Evolutionary conservation across 2,113 vertebrate species (phyloP).

Genomic region (Heterotilapia buettikoferi): DNA sequence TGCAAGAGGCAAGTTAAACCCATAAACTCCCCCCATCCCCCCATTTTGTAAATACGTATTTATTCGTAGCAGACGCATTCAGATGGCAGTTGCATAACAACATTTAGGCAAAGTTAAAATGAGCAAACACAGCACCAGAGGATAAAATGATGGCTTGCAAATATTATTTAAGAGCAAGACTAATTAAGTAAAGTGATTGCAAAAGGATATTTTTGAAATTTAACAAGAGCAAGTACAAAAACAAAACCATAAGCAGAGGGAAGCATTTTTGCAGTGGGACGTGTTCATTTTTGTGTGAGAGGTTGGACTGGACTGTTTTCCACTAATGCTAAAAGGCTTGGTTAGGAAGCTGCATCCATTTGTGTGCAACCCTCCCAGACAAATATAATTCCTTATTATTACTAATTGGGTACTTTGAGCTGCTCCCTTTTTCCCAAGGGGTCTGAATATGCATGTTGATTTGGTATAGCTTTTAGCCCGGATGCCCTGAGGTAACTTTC

Average conservation of each 20-base stretch:
- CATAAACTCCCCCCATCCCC: fast-evolving
- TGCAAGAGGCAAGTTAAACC: neutral
- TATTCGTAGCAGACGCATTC: neutral
- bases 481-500: neutral
- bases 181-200: neutral
- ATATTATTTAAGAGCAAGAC: neutral
- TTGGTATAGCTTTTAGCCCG: neutral
- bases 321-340: neutral
- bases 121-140: neutral
- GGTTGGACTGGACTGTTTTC: neutral
- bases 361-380: neutral
- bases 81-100: neutral
- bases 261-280: neutral
- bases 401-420: neutral
- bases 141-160: neutral
- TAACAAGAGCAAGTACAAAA: neutral
- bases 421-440: neutral
- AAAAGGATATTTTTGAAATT: neutral
- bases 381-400: neutral
- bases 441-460: neutral
- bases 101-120: neutral
- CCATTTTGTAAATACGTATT: neutral
- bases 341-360: neutral
- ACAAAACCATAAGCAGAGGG: neutral
- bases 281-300: neutral